These are phyloP conservation scores for Diplolepis rosae DNA, from an alignment of 2,888 invertebrate genomes.

Conservation along the genomic window DNA sequence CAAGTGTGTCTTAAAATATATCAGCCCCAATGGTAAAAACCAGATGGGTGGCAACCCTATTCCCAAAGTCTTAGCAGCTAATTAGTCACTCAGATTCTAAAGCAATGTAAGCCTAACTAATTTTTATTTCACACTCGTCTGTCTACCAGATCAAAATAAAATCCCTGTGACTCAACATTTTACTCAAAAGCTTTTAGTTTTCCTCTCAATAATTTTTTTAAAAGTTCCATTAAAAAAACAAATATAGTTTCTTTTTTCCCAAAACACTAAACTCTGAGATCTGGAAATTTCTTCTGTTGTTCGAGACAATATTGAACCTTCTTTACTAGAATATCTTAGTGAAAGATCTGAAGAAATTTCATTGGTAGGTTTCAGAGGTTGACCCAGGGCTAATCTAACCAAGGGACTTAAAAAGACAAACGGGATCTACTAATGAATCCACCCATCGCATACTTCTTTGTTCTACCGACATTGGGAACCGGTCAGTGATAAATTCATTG, in stretches of 20 bases:
- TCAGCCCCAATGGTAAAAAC: neutral
- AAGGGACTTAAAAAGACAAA: neutral
- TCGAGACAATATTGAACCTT: no score
- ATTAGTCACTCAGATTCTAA: constrained; percentile 17
- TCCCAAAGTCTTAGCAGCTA: neutral
- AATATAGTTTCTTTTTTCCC: no score
- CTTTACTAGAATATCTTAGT: no score
- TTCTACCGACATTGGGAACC: constrained; percentile 8
- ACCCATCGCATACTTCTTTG: constrained; percentile 1
- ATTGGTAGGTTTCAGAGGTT: no score
- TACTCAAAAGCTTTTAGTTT: neutral
- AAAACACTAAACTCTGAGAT: no score
- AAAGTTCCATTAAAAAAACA: no score
- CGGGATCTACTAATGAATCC: neutral
- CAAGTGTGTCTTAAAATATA: constrained; percentile 11
- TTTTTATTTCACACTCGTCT: neutral
- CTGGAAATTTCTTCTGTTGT: no score
- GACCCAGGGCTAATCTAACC: no score
- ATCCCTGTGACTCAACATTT: neutral
- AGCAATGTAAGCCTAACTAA: constrained; percentile 1
- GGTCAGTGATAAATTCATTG: constrained; percentile 44
- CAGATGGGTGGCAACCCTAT: constrained; percentile 13
- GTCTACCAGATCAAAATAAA: neutral
- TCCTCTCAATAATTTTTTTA: no score
- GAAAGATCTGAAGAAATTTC: no score